Evolutionary conservation across 2,888 invertebrate species (phyloP).

Genomic region (Hesperia comma): DNA sequence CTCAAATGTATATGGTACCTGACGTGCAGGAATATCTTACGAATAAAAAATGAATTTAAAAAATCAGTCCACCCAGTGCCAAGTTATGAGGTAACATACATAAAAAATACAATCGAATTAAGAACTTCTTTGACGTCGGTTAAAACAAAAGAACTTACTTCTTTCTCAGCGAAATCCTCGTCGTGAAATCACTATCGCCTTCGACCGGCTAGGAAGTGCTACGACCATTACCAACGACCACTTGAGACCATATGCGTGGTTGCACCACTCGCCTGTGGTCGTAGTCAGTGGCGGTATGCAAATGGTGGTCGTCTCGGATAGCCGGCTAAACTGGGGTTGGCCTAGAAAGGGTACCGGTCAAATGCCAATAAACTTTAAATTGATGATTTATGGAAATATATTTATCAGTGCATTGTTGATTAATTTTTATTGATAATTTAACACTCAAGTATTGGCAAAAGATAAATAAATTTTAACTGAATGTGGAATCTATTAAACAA

Average conservation of each 20-base stretch:
- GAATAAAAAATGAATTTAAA: too few species aligned
- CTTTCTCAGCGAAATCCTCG: constrained; percentile 4
- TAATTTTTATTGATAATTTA: too few species aligned
- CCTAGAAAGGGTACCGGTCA: background rate
- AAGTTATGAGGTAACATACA: too few species aligned
- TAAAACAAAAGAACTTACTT: background rate
- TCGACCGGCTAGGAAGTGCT: background rate
- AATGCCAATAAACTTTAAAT: background rate
- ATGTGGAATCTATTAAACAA: too few species aligned
- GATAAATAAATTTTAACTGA: too few species aligned
- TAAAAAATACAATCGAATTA: too few species aligned
- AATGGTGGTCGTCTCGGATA: background rate
- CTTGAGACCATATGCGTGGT: constrained; percentile 6
- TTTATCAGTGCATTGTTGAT: too few species aligned
- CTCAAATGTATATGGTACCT: too few species aligned
- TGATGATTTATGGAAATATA: background rate
- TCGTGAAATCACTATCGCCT: background rate
- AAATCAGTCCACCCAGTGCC: too few species aligned
- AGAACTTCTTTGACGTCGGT: too few species aligned
- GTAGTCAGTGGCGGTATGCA: background rate
- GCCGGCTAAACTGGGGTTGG: background rate
- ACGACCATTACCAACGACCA: background rate
- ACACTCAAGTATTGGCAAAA: too few species aligned
- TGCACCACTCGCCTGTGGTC: background rate
- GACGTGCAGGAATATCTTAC: too few species aligned